Evolutionary conservation across 2,113 vertebrate genomes (phyloP).

Genomic region (Pedetes capensis): DNA sequence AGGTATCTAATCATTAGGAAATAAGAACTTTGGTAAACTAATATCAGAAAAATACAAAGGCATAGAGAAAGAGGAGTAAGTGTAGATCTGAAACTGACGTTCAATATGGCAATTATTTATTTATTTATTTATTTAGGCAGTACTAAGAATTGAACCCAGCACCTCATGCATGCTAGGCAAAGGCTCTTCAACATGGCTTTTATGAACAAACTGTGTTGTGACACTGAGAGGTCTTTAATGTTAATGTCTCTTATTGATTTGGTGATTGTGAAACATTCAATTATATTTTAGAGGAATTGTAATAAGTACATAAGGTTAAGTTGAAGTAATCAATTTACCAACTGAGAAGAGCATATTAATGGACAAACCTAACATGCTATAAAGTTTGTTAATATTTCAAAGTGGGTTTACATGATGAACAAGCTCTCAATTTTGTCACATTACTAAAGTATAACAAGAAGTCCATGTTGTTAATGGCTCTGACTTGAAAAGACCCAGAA

Average conservation of each 20-base stretch:
- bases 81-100: neutral
- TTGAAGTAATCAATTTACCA: neutral
- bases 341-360: neutral
- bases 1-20: neutral
- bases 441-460: neutral
- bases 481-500: slow-evolving; percentile 19
- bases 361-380: neutral
- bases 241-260: neutral
- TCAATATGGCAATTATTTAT: neutral
- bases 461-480: neutral
- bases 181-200: neutral
- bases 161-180: neutral
- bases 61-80: neutral
- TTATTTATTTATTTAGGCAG: neutral
- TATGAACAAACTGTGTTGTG: neutral
- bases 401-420: neutral
- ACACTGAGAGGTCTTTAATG: neutral
- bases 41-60: neutral
- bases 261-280: neutral
- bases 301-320: neutral
- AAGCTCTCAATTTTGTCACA: neutral
- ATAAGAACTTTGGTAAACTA: neutral
- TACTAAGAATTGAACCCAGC: neutral
- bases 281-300: neutral
- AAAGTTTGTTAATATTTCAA: slow-evolving; percentile 9